phyloP scores from a whole-genome alignment of 1,140 invertebrate species.

The Fopius arisanus region DNA sequence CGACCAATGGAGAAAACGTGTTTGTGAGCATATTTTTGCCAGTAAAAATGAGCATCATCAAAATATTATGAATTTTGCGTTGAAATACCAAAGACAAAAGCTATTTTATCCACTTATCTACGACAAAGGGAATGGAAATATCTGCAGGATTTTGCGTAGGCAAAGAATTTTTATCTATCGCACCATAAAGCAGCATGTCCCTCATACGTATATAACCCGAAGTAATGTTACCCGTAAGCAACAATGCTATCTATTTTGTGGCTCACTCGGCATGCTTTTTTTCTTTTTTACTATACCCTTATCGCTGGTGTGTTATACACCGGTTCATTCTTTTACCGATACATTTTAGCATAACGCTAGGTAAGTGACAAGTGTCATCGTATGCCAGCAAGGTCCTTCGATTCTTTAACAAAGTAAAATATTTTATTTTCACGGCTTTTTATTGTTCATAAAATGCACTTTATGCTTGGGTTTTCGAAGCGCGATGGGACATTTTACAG shows the following conservation, averaged over 20 bases:
- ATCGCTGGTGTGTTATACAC: background rate
- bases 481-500: background rate
- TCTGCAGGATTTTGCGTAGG: background rate
- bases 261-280: background rate
- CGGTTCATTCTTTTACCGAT: background rate
- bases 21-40: background rate
- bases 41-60: background rate
- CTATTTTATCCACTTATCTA: background rate
- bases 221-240: background rate
- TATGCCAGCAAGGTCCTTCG: background rate
- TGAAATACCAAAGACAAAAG: background rate
- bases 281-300: background rate
- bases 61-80: constrained; percentile 4
- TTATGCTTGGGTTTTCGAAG: background rate
- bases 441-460: background rate
- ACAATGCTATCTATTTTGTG: constrained; percentile 11
- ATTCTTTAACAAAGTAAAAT: background rate
- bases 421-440: background rate
- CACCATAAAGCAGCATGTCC: constrained; percentile 7
- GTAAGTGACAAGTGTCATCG: constrained; percentile 3
- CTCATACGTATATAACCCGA: background rate
- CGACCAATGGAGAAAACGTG: background rate
- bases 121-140: background rate
- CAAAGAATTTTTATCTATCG: background rate
- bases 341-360: background rate